Base-by-base conservation (phyloP, 2,797 vertebrate species). In the Chloroceryle amazona region DNA sequence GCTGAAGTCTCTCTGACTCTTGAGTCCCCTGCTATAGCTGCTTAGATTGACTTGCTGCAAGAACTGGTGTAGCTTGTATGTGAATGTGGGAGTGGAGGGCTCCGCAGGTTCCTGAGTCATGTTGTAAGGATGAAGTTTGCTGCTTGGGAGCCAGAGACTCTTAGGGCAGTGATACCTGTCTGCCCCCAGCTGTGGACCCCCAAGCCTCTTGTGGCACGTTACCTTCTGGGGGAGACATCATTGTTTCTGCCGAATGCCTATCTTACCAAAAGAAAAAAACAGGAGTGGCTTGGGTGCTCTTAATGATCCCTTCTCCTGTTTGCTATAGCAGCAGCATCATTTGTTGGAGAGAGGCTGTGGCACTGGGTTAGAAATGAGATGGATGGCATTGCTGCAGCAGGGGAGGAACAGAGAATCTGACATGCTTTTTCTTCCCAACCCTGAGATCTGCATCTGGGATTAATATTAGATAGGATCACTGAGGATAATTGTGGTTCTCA, bases 391-490 rank as follows among this genome's bases (percentile, higher is more conserved):
- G 44, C 83, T 55, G 44, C 78, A 80, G 67, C 33, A 49, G 52
- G 67, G 55, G 71, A 79, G 47, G 76, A 92, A 39, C 18, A 58
- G 62, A 81, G 76, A 29, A 37, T 33, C 35, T 80, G 51, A 79
- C 10, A 1, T 3, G 2, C 51, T 33, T 46, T 55, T 90, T 67
- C 70, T 94, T 94, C 63, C 55, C 60, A 71, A 44, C 28, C 52
- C 41, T 13, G 51, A 49, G 17, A 87, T 76, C 67, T 80, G 33
- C 74, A 54, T 46, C 71, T 92, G 75, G 33, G 41, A 81, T 95
- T 96, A 71, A 73, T 82, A 81, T 70, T 66, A 92, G 74, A 74
- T 42, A 51, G 54, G 78, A 42, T 91, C 78, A 31, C 41, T 78
- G 63, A 86, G 46, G 42, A 58, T 89, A 67, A 91, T 52, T 70